Base-by-base conservation (phyloP, 2,797 vertebrate genomes). In the Coracias cyanogaster region DNA sequence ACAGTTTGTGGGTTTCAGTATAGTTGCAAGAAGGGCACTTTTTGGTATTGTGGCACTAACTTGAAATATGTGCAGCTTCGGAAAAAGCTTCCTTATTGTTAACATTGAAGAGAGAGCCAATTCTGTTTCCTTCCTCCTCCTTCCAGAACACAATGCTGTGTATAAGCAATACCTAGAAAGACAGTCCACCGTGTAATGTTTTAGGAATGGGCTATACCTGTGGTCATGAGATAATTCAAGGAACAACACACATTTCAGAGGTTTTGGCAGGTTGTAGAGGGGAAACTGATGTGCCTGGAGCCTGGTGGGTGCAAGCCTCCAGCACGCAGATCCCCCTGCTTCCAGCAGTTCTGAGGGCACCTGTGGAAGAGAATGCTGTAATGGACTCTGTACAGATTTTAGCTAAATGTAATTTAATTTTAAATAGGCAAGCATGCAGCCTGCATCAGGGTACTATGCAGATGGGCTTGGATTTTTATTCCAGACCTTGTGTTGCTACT, bases 171-270 rank as follows among this genome's bases (percentile, higher is more conserved):
- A 9, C 37, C n/a, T 69, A 39, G 93, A 66, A 61, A 52, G 52
- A 49, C 6, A 22, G 55, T 45, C 8, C 0, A 0, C 66, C 46
- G 8, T 24, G 1, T 46, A 29, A 20, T 1, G 0, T 21, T 60
- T 73, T 67, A 46, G 65, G 61, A 77, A 45, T 0, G 0, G 22
- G 7, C 37, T 65, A 16, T 79, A 14, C 28, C 31, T 58, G 35
- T 78, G 37, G 13, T 51, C 10, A 0, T 16, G 33, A 54, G 29
- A 16, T 25, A 10, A 3, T 76, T 49, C 2, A 9, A 71, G 66
- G 69, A 67, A 35, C 28, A 39, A 49, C 31, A 39, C 7, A 19
- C 12, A 54, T 2, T 33, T 84, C 31, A 35, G 48, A 71, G 37
- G 2, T 28, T 41, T 93, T 64, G 54, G 54, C n/a, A 33, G 51